Base-by-base conservation (phyloP, 2,797 vertebrate species). In the Lindbergichthys nudifrons region DNA sequence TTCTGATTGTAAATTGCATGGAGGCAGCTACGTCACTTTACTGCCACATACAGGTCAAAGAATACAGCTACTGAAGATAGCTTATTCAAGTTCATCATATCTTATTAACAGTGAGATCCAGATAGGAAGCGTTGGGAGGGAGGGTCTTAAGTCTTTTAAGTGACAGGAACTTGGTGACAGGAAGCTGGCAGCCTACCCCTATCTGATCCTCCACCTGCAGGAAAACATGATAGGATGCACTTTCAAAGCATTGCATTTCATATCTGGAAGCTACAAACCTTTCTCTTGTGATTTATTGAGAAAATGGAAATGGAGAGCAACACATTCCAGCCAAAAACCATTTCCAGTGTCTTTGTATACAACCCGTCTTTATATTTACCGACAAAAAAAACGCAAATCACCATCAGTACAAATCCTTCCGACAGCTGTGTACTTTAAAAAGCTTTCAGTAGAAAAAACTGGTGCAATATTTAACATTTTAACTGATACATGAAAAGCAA, bases 41-140 rank as follows among this genome's bases (percentile, higher is more conserved):
- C 36, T 61, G 47, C 30, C 10, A 54, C 48, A 42, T 39, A 41
- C 3, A 10, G 42, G 36, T 26, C 8, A 66, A 5, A 15, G 10
- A 54, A 14, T 18, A 58, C 36, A 53, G 12, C 16, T 53, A 10
- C 10, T 6, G 14, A 48, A 48, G 26, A 26, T 26, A 36, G 12
- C 36, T 36, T 36, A 11, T 2, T 47, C 10, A 0, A 16, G n/a
- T 18, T 12, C n/a, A 11, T 0, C 54, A 61, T 72, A 5, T 77
- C 75, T 72, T 50, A 1, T 83, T 80, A 86, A 88, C 77, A 46
- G 13, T 30, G 5, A 7, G n/a, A 2, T 10, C 26, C 86, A 97
- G 97, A 96, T 92, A 96, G 94, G 91, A 96, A 89, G 80, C 90
- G 54, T 42, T 96, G 95, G 95, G 86, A 93, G 64, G 91, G 91